Evolutionary conservation across 2,888 invertebrate species (phyloP).

Genomic region (Sarcophaga caerulescens): DNA sequence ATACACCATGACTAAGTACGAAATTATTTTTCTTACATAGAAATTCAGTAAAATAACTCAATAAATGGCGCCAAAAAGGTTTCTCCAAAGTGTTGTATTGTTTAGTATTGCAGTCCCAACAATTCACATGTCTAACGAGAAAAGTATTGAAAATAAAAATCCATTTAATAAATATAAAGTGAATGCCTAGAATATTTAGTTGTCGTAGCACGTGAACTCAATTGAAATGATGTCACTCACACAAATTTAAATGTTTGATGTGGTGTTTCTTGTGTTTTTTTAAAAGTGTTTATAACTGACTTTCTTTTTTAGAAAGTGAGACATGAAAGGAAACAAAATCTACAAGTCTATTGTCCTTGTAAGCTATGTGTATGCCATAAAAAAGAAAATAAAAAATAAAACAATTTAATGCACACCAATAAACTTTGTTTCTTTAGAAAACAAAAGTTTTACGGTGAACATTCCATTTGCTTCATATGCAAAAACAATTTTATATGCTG

Average conservation of each 20-base stretch:
- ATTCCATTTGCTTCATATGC: too few relatives aligned
- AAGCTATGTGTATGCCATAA: conserved; percentile 22
- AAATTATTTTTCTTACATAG: neutral
- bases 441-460: neutral
- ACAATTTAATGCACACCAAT: conserved; percentile 24
- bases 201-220: conserved; percentile 44
- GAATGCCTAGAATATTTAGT: conserved; percentile 28
- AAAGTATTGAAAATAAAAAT: neutral
- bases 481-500: too few relatives aligned
- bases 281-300: neutral
- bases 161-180: conserved; percentile 41
- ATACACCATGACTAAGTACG: neutral
- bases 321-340: conserved; percentile 24
- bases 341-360: conserved; percentile 47
- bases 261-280: neutral
- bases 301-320: neutral
- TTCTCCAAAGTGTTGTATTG: neutral
- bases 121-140: conserved; percentile 3
- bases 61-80: conserved; percentile 43
- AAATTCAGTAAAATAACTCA: neutral
- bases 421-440: conserved; percentile 2
- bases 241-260: conserved; percentile 39
- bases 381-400: neutral
- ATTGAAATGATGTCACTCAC: conserved; percentile 62
- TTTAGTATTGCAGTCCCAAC: conserved; percentile 17